Base-by-base conservation (phyloP, 2,888 invertebrate species). In the Diaphora mendica region DNA sequence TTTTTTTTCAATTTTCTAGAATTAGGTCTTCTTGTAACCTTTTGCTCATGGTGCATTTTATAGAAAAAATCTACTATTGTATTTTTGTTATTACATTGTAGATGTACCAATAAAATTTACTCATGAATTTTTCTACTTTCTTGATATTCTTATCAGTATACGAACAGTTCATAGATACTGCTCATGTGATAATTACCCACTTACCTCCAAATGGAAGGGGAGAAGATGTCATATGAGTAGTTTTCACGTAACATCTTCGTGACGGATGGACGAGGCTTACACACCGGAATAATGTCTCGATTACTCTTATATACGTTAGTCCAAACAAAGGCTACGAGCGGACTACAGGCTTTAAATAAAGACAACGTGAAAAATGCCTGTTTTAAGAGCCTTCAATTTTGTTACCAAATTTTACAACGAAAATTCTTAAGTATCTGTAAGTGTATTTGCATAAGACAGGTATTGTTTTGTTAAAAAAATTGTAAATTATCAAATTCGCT, bases 271-370 rank as follows among this genome's bases (percentile, higher is more conserved):
- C 87, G 90, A 87, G 84, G 84, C 89, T 89, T 89, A 91, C 90
- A 88, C 89, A 90, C 89, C 88, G 92, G 90, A 92, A 92, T 93
- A 93, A 94, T 92, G 90, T 90, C 91, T 91, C 91, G 92, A 93
- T 93, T 92, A 91, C 90, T 84, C 82, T 83, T 82, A 78, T 76
- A 76, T 70, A 77, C 68, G 66, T 72, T 85, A 70, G 70, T 17
- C 76, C 89, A 88, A 77, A 74, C 51, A 81, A 44, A 77, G 79
- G 82, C 79, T 70, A 33, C 17, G 1, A 75, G 82, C 80, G 80
- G 30, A 4, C 35, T 69, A 4, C 30, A 69, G 26, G 20, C 26
- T 39, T 42, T 42, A 20, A 20, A 30, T 11, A 42, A 20, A 44
- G 8, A 11, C 4, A 30, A 44, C 30, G 17, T 44, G 20, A 44